Base-by-base conservation (phyloP, 1,140 invertebrate species). In the Drosophila ficusphila region DNA sequence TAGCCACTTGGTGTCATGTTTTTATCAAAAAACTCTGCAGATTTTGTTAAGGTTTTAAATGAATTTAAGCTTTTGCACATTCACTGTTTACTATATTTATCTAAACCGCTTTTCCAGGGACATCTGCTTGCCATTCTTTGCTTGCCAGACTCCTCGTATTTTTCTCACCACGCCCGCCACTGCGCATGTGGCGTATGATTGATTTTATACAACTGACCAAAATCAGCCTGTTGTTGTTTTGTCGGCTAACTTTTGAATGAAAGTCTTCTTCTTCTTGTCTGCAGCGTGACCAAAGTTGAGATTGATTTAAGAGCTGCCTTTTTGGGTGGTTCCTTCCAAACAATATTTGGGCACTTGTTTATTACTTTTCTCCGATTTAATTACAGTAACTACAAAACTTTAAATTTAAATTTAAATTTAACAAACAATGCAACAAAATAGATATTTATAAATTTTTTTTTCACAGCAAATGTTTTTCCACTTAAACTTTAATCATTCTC, bases 101-200 rank as follows among this genome's bases (percentile, higher is more conserved):
- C 53, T 33, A 23, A 29, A 42, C 51, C 31, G 52, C 53, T 42
- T 42, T 64, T 52, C 14, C 14, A 38, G 36, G 41, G 58, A 60
- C 56, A 27, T 51, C 42, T 53, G 39, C 64, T 67, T n/a, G 57
- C n/a, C 58, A 61, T 36, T 21, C 21, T 8, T 33, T 16, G 47
- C 16, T 51, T 49, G 62, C 44, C 49, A 39, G 21, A 60, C 48
- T 69, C 39, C 36, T 68, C 42, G 58, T 68, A 70, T 33, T 49
- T 72, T 64, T 79, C 38, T 65, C 39, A 72, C 56, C 58, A 69
- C 62, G 52, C 61, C 58, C 42, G 54, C 49, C 53, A 72, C 44
- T 62, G 74, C 82, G 77, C 83, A 86, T 78, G 82, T 75, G 77
- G 56, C 83, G 69, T 68, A 77, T 68, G 57, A 86, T 86, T 78